Evolutionary conservation across 2,888 invertebrate genomes (phyloP).

Genomic region (Nomada hirtipes): DNA sequence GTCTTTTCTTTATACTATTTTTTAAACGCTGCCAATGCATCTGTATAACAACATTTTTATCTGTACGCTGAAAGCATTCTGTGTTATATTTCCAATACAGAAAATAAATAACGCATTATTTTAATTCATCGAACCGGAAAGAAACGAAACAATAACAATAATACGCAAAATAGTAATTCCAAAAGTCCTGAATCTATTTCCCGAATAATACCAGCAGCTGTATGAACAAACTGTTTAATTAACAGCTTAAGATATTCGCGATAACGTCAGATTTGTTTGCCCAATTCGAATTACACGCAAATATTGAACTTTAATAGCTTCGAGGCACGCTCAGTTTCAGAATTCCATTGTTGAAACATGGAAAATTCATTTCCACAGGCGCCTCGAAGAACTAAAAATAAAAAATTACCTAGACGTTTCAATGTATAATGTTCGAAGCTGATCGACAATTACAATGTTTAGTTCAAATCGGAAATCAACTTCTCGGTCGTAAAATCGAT

Average conservation of each 20-base stretch:
- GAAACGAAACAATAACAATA: neutral
- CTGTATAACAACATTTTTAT: no score
- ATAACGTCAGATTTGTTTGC: constrained; percentile 30
- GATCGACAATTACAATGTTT: neutral
- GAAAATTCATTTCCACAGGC: neutral
- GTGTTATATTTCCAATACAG: no score
- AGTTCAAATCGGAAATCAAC: neutral
- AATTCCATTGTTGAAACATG: neutral
- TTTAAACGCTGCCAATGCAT: no score
- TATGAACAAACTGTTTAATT: constrained; percentile 21
- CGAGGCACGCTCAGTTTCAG: neutral
- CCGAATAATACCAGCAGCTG: neutral
- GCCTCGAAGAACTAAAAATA: neutral
- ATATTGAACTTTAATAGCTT: constrained; percentile 34
- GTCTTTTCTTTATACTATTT: no score
- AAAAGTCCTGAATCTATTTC: neutral
- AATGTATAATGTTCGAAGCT: neutral
- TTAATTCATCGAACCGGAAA: no score
- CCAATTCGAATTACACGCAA: constrained; percentile 24
- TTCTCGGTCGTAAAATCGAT: neutral
- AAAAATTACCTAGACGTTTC: neutral
- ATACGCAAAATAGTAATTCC: neutral
- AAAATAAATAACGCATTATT: no score
- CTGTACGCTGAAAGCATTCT: no score
- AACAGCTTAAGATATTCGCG: constrained; percentile 23